phyloP scores from a whole-genome alignment of 2,113 vertebrate genomes.

The Anhinga anhinga region DNA sequence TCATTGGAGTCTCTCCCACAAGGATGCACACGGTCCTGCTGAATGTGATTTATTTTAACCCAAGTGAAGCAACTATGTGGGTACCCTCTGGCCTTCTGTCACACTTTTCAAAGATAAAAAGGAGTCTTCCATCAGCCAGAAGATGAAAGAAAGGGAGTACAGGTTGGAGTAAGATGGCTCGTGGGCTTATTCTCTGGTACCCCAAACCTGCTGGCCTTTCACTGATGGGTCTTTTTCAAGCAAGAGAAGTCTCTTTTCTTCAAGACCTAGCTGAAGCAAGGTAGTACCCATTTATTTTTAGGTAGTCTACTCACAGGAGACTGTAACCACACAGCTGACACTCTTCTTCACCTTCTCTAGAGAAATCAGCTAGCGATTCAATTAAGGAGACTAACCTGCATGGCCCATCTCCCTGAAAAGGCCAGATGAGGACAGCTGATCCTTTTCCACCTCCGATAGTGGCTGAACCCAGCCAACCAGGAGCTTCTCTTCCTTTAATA shows the following conservation, averaged over 20 bases:
- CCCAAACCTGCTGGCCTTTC: background rate
- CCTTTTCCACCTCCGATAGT: background rate
- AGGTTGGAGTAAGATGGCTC: background rate
- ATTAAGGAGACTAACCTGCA: background rate
- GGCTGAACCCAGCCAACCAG: background rate
- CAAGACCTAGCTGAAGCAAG: background rate
- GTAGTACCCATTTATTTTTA: background rate
- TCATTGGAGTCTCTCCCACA: background rate
- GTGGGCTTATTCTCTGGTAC: background rate
- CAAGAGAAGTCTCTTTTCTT: background rate
- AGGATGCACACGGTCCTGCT: background rate
- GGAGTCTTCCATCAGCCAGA: background rate
- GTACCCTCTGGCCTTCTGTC: background rate
- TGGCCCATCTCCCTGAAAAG: background rate
- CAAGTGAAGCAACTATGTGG: background rate
- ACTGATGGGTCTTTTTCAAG: background rate
- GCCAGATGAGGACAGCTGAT: background rate
- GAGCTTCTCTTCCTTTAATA: background rate
- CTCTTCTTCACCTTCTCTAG: background rate
- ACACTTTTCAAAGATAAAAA: background rate
- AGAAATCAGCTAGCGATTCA: background rate
- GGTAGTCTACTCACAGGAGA: background rate
- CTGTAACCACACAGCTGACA: background rate
- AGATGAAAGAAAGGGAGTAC: background rate
- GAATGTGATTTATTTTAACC: background rate